phyloP scores from a whole-genome alignment of 2,113 vertebrate species.

The Eurypyga helias region DNA sequence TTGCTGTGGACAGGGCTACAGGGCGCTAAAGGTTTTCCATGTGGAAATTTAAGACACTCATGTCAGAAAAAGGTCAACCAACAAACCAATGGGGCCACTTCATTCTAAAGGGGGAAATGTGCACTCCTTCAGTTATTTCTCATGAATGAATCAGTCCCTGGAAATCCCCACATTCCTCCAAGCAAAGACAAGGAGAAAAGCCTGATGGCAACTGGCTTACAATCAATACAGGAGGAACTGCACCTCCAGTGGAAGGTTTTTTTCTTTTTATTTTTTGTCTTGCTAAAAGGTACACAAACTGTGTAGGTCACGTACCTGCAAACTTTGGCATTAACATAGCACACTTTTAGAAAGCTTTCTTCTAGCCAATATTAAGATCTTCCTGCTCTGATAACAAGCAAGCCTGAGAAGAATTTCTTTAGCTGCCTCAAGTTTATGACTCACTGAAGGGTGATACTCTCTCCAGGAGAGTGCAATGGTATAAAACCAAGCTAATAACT shows the following conservation, averaged over 20 bases:
- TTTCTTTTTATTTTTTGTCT: neutral
- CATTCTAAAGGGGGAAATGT: neutral
- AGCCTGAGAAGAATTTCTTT: neutral
- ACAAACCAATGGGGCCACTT: neutral
- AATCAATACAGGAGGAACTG: neutral
- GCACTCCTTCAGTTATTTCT: neutral
- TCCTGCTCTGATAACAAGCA: neutral
- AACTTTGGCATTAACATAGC: neutral
- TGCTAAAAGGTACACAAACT: neutral
- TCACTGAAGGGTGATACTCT: neutral
- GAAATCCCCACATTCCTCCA: neutral
- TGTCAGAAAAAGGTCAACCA: neutral
- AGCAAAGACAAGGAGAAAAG: neutral
- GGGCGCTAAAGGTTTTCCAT: neutral
- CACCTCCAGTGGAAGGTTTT: neutral
- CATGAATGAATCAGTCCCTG: neutral
- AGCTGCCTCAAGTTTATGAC: neutral
- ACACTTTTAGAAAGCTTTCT: neutral
- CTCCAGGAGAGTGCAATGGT: neutral
- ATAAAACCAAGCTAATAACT: constrained; percentile 1
- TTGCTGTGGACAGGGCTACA: neutral
- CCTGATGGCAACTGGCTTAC: neutral
- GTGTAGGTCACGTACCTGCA: neutral
- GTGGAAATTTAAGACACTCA: neutral
- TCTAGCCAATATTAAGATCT: neutral